These are phyloP conservation scores for Eucera pruinosa DNA, from an alignment of 2,888 invertebrate species.

Conservation along the genomic window DNA sequence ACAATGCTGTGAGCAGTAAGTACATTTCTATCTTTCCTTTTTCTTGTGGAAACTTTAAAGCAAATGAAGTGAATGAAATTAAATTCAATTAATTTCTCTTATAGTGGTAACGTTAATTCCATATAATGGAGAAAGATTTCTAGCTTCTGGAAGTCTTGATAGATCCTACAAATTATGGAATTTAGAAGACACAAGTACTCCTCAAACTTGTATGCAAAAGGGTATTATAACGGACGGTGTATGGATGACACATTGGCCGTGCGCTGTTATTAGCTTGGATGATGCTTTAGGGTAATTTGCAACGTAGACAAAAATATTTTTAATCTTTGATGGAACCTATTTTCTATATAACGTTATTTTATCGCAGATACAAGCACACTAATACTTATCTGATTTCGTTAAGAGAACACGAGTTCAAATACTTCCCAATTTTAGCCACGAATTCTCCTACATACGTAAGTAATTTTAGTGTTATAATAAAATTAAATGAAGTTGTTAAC, in stretches of 20 bases:
- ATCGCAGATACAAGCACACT: conserved; percentile 79
- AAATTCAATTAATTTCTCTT: neutral
- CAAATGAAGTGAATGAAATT: too few relatives aligned
- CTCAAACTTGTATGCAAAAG: conserved; percentile 81
- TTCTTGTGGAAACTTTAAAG: neutral
- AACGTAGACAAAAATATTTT: conserved; percentile 19
- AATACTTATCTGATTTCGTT: conserved; percentile 80
- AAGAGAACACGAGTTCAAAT: conserved; percentile 81
- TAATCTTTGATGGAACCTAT: conserved; percentile 1
- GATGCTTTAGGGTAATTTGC: conserved; percentile 82
- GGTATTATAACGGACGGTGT: conserved; percentile 84
- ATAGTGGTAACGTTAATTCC: conserved; percentile 84
- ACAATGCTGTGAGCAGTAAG: conserved; percentile 87
- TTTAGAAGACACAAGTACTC: conserved; percentile 84
- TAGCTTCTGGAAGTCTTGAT: conserved; percentile 89
- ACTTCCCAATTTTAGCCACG: conserved; percentile 81
- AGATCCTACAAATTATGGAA: conserved; percentile 90
- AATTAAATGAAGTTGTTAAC: too few relatives aligned
- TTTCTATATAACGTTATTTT: conserved; percentile 26
- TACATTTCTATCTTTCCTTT: conserved; percentile 23
- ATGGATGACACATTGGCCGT: conserved; percentile 86
- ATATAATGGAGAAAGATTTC: conserved; percentile 87
- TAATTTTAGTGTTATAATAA: too few relatives aligned
- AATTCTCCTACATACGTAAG: conserved; percentile 83
- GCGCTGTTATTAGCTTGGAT: conserved; percentile 83